Evolutionary conservation across 2,797 vertebrate species (phyloP).

Genomic region (Microctenopoma steveboyesi): DNA sequence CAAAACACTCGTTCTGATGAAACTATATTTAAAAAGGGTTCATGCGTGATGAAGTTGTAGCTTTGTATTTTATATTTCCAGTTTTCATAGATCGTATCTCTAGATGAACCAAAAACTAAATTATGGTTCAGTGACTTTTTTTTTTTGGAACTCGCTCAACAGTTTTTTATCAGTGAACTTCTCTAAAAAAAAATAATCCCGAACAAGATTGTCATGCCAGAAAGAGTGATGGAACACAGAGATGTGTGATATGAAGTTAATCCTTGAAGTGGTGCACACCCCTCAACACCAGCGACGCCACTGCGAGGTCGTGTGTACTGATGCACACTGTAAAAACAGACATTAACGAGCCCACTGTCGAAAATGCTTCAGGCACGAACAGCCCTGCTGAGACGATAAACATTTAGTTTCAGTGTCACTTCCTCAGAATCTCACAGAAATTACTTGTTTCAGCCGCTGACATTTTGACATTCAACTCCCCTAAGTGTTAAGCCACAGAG

Average conservation of each 20-base stretch:
- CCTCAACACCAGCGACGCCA: background rate
- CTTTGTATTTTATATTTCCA: constrained; percentile 2
- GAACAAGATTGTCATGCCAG: constrained; percentile 31
- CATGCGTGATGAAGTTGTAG: background rate
- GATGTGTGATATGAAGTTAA: constrained; percentile 29
- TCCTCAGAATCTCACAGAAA: background rate
- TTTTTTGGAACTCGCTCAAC: constrained; percentile 26
- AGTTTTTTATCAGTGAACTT: constrained; percentile 31
- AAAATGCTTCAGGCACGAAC: constrained; percentile 13
- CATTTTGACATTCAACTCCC: background rate
- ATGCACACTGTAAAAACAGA: constrained; percentile 31
- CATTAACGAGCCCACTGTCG: constrained; percentile 29
- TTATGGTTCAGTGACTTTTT: background rate
- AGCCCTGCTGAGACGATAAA: constrained; percentile 14
- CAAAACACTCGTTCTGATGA: background rate
- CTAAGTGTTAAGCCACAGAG: background rate
- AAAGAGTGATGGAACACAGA: constrained; percentile 21
- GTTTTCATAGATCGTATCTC: background rate
- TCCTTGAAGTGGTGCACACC: constrained; percentile 32
- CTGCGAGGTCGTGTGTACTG: constrained; percentile 39
- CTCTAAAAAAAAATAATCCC: constrained; percentile 19
- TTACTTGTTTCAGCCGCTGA: background rate
- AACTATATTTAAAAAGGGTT: background rate
- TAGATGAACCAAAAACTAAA: background rate
- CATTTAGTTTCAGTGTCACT: background rate